A percentile compares a stretch with the other conserved stretches of the same genome.
Conservation (phyloP, 2,113 vertebrate genomes). For the Leiothrix lutea region DNA sequence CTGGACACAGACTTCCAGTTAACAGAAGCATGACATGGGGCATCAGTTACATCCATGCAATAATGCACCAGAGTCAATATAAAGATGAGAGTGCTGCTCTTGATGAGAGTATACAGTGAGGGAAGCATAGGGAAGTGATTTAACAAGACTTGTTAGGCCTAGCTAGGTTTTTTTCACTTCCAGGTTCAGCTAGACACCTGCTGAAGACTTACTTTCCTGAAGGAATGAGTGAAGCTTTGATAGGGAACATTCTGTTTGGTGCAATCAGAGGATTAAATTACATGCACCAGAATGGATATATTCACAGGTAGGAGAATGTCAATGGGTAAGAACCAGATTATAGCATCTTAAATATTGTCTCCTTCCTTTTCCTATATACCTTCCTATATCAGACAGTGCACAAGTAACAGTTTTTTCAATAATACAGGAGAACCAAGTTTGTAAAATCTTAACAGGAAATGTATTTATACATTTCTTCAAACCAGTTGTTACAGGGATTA, state of each 20-base stretch:
- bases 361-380: background rate
- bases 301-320: constrained; percentile 86
- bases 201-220: constrained; percentile 91
- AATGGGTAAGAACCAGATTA: background rate
- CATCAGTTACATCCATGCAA: background rate
- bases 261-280: constrained; percentile 90
- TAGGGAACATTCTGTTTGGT: constrained; percentile 90
- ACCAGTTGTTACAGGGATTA: background rate
- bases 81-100: background rate
- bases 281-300: constrained; percentile 92
- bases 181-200: constrained; percentile 91
- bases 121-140: background rate
- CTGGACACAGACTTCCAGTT: background rate
- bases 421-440: background rate
- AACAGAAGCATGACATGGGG: background rate
- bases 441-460: background rate
- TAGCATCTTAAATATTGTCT: background rate
- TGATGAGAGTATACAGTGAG: background rate
- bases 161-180: constrained; percentile 2
- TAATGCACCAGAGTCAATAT: background rate
- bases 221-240: constrained; percentile 94
- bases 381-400: background rate
- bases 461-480: background rate
- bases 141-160: background rate
- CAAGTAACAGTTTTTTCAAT: background rate